phyloP scores from a whole-genome alignment of 2,113 vertebrate species.

The Chaenocephalus aceratus region DNA sequence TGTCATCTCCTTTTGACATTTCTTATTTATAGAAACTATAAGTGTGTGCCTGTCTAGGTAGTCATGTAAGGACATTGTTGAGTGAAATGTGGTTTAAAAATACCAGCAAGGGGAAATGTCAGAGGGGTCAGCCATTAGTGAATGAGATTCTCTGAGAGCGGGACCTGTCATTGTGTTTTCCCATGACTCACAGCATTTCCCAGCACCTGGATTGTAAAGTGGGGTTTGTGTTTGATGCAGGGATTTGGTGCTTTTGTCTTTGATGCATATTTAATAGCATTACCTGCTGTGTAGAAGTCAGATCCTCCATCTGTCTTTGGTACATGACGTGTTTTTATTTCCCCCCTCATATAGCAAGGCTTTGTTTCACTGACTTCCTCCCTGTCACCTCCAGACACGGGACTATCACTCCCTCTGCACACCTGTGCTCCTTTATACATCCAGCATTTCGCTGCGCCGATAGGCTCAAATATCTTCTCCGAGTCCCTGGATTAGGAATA shows the following conservation, averaged over 20 bases:
- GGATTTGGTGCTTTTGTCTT: conserved; percentile 37
- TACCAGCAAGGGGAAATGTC: conserved; percentile 25
- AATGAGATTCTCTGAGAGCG: conserved; percentile 39
- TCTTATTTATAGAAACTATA: neutral
- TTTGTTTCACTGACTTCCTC: neutral
- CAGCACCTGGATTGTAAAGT: conserved; percentile 18
- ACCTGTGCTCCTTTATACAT: conserved; percentile 23
- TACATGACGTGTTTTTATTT: conserved; percentile 16
- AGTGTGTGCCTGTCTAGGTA: neutral
- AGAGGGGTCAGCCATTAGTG: conserved; percentile 46
- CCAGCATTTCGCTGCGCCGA: neutral
- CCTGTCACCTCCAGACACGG: conserved; percentile 23
- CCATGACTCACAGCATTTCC: conserved; percentile 14
- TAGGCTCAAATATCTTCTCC: neutral
- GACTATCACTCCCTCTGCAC: conserved; percentile 2
- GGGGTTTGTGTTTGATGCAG: conserved; percentile 20
- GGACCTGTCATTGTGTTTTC: conserved; percentile 18
- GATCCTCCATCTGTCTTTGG: conserved; percentile 34
- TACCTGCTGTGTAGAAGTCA: conserved; percentile 10
- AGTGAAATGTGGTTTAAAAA: conserved; percentile 19
- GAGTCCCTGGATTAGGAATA: neutral
- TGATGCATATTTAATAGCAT: conserved; percentile 49
- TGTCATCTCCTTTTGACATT: neutral
- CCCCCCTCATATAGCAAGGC: neutral
- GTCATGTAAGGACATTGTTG: conserved; percentile 1